phyloP scores from a whole-genome alignment of 2,113 vertebrate species.

The Vanacampus margaritifer region DNA sequence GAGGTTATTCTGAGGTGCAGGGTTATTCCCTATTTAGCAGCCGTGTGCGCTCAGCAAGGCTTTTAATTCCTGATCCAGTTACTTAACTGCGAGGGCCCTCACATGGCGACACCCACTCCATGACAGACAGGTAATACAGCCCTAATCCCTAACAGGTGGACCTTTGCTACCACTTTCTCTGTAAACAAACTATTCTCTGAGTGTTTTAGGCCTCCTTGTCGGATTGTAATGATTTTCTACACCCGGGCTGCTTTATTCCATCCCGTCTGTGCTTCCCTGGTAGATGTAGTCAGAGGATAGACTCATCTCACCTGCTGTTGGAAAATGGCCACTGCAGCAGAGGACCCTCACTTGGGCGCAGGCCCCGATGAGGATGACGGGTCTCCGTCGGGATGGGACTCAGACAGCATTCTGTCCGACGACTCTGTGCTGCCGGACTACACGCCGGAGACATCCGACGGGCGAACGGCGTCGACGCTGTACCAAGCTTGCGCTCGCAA shows the following conservation, averaged over 20 bases:
- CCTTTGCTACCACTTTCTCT: conserved; percentile 15
- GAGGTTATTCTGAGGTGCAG: conserved; percentile 43
- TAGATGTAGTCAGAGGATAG: conserved; percentile 43
- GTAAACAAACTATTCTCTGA: conserved; percentile 3
- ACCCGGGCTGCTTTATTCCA: neutral
- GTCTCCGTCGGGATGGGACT: conserved; percentile 52
- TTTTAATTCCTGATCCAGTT: conserved; percentile 65
- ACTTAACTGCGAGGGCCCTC: conserved; percentile 42
- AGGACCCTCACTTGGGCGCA: conserved; percentile 50
- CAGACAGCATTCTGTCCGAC: conserved; percentile 69
- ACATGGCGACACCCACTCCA: conserved; percentile 23
- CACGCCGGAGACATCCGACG: fast-evolving
- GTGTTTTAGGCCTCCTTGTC: neutral
- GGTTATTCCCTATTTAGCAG: conserved; percentile 52
- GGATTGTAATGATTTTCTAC: neutral
- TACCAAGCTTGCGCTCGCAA: conserved; percentile 79
- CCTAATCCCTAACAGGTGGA: conserved; percentile 29
- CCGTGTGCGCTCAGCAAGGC: conserved; percentile 27
- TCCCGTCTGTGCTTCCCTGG: neutral
- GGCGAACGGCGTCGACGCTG: conserved; percentile 32
- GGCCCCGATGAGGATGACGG: conserved; percentile 49
- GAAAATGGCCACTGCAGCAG: conserved; percentile 55
- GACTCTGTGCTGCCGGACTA: conserved; percentile 75
- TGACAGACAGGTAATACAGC: conserved; percentile 26
- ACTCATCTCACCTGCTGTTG: conserved; percentile 22